phyloP scores from a whole-genome alignment of 2,113 vertebrate genomes.

The Archocentrus centrarchus region DNA sequence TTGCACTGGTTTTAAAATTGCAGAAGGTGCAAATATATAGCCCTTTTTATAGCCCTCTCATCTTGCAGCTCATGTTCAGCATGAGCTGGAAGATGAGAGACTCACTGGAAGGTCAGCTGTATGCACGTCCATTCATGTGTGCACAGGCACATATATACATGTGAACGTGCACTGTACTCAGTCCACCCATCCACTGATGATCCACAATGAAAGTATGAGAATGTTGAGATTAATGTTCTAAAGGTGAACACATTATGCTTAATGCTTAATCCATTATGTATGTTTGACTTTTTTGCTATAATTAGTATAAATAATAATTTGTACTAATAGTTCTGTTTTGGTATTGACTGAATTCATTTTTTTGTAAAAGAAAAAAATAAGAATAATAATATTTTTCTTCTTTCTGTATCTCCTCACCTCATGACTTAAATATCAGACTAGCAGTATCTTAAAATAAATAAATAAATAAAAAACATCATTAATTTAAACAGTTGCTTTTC shows the following conservation, averaged over 20 bases:
- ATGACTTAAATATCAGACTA: constrained; percentile 38
- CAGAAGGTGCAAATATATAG: background rate
- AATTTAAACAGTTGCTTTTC: background rate
- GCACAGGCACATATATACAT: background rate
- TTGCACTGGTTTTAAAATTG: background rate
- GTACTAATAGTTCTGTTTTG: constrained; percentile 11
- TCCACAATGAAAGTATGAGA: background rate
- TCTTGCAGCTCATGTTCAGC: background rate
- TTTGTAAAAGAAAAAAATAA: background rate
- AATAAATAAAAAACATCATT: constrained; percentile 15
- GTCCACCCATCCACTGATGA: background rate
- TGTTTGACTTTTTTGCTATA: background rate
- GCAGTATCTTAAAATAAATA: constrained; percentile 2
- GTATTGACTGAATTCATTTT: background rate
- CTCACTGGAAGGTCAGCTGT: background rate
- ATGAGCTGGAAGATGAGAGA: background rate
- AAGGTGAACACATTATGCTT: background rate
- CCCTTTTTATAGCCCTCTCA: background rate
- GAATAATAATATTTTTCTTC: background rate
- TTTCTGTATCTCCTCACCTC: background rate
- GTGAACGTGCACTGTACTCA: background rate
- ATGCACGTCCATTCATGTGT: background rate
- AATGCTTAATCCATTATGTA: background rate
- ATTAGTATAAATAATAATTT: background rate
- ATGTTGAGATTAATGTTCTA: background rate